Conservation (phyloP, 2,113 vertebrate species). For the Gasterosteus nipponicus region DNA sequence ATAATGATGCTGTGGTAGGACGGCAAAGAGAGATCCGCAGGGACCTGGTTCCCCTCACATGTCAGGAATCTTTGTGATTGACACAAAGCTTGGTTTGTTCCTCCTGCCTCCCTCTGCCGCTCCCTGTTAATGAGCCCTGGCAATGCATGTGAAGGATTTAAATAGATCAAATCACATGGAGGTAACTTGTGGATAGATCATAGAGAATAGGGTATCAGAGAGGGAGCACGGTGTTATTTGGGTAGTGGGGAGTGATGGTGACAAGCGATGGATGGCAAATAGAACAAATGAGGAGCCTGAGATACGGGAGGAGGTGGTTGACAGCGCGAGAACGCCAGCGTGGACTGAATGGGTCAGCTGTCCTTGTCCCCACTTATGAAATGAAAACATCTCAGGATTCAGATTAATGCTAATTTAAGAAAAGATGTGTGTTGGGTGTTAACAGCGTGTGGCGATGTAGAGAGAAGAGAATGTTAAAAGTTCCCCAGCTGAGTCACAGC, state of each 20-base stretch:
- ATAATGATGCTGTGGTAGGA: conserved; percentile 43
- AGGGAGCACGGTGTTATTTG: conserved; percentile 43
- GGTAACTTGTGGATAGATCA: conserved; percentile 54
- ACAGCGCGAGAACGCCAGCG: background rate
- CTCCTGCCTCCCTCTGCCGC: conserved; percentile 27
- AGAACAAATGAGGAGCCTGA: conserved; percentile 27
- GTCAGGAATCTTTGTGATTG: conserved; percentile 64
- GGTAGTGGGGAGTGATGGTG: conserved; percentile 37
- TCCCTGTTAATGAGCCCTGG: conserved; percentile 62
- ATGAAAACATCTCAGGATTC: background rate
- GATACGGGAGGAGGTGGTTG: conserved; percentile 3
- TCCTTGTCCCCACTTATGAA: conserved; percentile 21
- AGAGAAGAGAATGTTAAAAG: background rate
- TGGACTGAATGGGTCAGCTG: conserved; percentile 12
- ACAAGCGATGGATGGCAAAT: conserved; percentile 30
- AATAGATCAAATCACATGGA: conserved; percentile 58
- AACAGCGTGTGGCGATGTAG: conserved; percentile 13
- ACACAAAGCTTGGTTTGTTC: conserved; percentile 54
- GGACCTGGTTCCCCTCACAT: conserved; percentile 38
- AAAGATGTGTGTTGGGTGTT: background rate
- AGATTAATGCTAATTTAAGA: conserved; percentile 27
- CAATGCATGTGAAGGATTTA: conserved; percentile 50
- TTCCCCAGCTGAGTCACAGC: background rate
- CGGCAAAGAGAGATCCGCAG: conserved; percentile 33
- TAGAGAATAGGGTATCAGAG: conserved; percentile 54